Evolutionary conservation across 1,140 invertebrate genomes (phyloP), one percentile per base, ranked within the genome.

Genomic region (Ditylenchus dipsaci): DNA sequence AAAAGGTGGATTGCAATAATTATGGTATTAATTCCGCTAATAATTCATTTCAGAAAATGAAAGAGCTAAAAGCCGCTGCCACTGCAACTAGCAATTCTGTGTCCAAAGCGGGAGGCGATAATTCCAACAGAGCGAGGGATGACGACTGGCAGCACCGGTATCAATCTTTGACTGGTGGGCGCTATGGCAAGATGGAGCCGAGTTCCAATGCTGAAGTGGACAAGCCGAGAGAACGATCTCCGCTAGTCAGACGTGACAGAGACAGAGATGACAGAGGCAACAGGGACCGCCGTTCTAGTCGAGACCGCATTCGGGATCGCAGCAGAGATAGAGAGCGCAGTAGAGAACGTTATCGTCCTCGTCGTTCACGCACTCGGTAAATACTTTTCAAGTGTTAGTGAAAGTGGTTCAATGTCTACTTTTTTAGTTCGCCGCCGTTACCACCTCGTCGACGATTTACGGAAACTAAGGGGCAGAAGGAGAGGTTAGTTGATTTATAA

Each of bases 101-200:
- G 53, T 29, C 27, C 53, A 57, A 26, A 57, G 21, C 19, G 7
- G 42, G 19, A 1, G 42, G 3, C n/a, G 42, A 61, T 7, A 21
- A 19, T n/a, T 21, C 15, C 3, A 62, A 53, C 45, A 63, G 73
- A 57, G 65, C 65, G 9, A 76, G 70, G 8, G 71, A 79, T 49
- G 63, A 65, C 21, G 78, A 79, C 60, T 79, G 78, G 78, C 72
- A 68, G 26, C 74, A 82, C 17, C 72, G 77, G 1, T 80, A 80
- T 63, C 63, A 53, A 30, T 63, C 71, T 15, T 63, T 80, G 1
- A 81, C 81, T 33, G 69, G 72, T 19, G 78, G 78, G 27, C 67
- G 77, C 0, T 79, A 82, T 59, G 73, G 79, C 3, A 76, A 77
- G 57, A 45, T 42, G n/a, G 74, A 68, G 15, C 75, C 70, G 7